Percentiles rank a stretch among this genome's conserved stretches.
These are phyloP conservation scores for Drosophila seguyi DNA, from an alignment of 1,140 invertebrate species.

Conservation along the genomic window DNA sequence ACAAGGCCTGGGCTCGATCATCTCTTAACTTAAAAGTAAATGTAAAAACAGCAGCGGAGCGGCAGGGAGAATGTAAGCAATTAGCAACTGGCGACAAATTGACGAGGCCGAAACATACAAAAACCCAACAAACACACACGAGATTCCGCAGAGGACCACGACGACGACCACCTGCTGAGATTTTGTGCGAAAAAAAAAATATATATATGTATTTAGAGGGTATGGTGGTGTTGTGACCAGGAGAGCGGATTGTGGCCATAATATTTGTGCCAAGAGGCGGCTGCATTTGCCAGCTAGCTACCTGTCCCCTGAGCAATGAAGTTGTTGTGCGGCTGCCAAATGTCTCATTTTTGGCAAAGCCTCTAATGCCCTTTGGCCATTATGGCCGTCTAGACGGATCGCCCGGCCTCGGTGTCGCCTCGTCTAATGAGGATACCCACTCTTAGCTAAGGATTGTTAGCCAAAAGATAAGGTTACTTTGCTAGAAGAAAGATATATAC, in stretches of 20 bases:
- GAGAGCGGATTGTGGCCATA: constrained; percentile 72
- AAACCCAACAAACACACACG: constrained; percentile 23
- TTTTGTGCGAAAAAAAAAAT: constrained; percentile 69
- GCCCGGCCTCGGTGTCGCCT: constrained; percentile 14
- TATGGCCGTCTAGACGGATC: constrained; percentile 66
- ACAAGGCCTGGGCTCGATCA: constrained; percentile 36
- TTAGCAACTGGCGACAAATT: constrained; percentile 82
- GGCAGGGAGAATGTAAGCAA: constrained; percentile 49
- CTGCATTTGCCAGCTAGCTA: constrained; percentile 34
- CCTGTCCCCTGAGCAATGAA: constrained; percentile 56
- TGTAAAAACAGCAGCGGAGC: constrained; percentile 4
- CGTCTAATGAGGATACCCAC: constrained; percentile 52
- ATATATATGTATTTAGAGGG: background rate
- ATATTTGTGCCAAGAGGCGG: constrained; percentile 62
- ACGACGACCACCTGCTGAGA: constrained; percentile 62
- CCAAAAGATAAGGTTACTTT: constrained; percentile 6
- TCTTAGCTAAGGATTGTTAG: constrained; percentile 1
- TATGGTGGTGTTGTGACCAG: constrained; percentile 47
- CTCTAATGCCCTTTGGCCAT: constrained; percentile 37
- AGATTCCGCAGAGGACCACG: constrained; percentile 14
- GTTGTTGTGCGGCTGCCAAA: constrained; percentile 63
- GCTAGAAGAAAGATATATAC: background rate
- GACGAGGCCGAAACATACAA: constrained; percentile 48
- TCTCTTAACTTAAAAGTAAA: constrained; percentile 31
- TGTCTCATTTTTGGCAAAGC: constrained; percentile 57